Conservation (phyloP, 2,113 vertebrate species). For the Casuarius casuarius region DNA sequence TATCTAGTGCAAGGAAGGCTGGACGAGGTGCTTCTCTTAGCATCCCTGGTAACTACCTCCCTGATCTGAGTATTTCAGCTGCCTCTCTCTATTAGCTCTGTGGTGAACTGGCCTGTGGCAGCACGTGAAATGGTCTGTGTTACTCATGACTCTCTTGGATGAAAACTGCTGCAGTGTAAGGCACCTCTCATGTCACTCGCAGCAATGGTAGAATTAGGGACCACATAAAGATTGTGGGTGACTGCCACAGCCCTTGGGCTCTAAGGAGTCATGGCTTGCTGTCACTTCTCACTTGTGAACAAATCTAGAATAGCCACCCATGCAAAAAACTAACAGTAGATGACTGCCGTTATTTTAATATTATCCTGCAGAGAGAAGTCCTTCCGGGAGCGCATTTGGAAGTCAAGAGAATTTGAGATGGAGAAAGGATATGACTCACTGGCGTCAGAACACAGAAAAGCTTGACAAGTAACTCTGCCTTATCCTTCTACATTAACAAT, state of each 20-base stretch:
- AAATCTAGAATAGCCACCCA: background rate
- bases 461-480: constrained; percentile 92
- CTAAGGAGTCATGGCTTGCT: background rate
- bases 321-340: background rate
- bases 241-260: background rate
- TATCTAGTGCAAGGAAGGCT: background rate
- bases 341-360: background rate
- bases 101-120: background rate
- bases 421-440: constrained; percentile 99
- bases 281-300: background rate
- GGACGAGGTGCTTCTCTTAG: background rate
- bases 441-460: constrained; percentile 97
- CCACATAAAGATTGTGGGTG: background rate
- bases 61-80: background rate
- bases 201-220: background rate
- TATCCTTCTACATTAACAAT: background rate
- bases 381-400: constrained; percentile 96
- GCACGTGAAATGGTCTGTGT: accelerated
- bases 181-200: background rate
- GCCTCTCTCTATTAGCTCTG: background rate
- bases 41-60: background rate
- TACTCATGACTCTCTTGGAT: background rate
- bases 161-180: background rate
- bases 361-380: constrained; percentile 89
- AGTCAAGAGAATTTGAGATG: constrained; percentile 97